These are phyloP conservation scores for Torymus auratus DNA, from an alignment of 2,888 invertebrate species.

Conservation along the genomic window DNA sequence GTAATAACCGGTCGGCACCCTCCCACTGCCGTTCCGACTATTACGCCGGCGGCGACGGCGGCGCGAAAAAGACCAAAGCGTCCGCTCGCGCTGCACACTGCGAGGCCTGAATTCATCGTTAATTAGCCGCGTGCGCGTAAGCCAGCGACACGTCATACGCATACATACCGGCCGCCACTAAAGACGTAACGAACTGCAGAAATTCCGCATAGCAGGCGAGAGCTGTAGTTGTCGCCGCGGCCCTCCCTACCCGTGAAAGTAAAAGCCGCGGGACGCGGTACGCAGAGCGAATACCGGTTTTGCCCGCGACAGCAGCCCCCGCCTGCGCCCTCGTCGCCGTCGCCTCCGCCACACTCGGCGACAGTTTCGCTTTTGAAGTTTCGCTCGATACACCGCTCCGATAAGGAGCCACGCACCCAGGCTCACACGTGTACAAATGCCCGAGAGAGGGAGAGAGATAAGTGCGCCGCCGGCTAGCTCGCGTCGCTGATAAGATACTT, in stretches of 20 bases:
- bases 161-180: background rate
- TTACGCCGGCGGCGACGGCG: background rate
- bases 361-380: conserved; percentile 39
- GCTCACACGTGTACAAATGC: too few species aligned
- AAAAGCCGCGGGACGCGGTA: conserved; percentile 1
- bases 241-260: conserved; percentile 19
- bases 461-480: background rate
- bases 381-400: conserved; percentile 2
- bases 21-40: too few species aligned
- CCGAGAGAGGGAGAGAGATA: conserved; percentile 1
- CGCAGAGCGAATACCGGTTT: conserved; percentile 39
- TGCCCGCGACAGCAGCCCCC: background rate
- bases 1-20: too few species aligned
- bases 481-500: conserved; percentile 39
- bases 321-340: background rate
- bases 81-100: background rate
- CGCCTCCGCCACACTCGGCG: background rate
- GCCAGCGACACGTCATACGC: conserved; percentile 36
- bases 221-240: background rate
- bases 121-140: conserved; percentile 17
- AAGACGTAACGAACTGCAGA: conserved; percentile 18
- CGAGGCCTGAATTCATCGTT: conserved; percentile 32
- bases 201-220: conserved; percentile 30
- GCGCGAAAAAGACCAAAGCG: background rate
- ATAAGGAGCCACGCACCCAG: background rate